Percentiles rank a stretch among this genome's conserved stretches.
phyloP scores from a whole-genome alignment of 2,113 vertebrate species.

The Turdus rufiventris region DNA sequence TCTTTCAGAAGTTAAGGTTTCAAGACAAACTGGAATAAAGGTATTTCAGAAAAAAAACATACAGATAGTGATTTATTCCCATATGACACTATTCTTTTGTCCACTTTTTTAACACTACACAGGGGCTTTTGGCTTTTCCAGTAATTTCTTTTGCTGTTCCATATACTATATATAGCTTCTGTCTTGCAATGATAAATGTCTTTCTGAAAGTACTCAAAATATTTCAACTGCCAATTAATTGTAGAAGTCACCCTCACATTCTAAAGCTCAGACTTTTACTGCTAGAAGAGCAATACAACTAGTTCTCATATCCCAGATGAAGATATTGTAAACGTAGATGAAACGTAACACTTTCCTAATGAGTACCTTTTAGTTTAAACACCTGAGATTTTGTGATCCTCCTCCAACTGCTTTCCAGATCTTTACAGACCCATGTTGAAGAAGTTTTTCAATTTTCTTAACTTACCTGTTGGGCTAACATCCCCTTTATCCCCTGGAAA shows the following conservation, averaged over 20 bases:
- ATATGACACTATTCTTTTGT: not conserved
- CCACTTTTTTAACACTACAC: not conserved
- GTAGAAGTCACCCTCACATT: not conserved
- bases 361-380: not conserved
- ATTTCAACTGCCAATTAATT: not conserved
- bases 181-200: not conserved
- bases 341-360: not conserved
- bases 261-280: not conserved
- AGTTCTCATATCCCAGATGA: not conserved
- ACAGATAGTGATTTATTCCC: not conserved
- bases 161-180: not conserved
- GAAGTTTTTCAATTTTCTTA: not conserved
- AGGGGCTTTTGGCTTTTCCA: not conserved
- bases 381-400: not conserved
- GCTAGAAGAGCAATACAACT: not conserved
- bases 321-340: not conserved
- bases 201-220: not conserved
- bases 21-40: not conserved
- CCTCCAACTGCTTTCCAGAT: not conserved
- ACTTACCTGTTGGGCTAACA: not conserved
- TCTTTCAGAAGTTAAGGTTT: not conserved
- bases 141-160: not conserved
- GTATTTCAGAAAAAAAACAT: not conserved
- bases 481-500: not conserved
- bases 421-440: not conserved